Conservation (phyloP, 2,888 invertebrate species). For the Mesoligia furuncula region DNA sequence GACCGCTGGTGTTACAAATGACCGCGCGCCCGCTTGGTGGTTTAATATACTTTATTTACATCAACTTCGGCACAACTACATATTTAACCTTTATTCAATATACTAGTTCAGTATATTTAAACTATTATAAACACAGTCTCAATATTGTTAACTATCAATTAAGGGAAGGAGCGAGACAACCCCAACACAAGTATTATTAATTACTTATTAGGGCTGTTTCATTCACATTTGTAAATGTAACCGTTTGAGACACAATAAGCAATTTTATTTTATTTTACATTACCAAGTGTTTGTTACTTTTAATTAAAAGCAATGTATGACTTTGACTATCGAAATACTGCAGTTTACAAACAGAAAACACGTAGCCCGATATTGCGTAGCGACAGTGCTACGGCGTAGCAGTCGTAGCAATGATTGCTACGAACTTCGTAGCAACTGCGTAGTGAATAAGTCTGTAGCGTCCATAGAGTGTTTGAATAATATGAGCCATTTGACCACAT, state of each 20-base stretch:
- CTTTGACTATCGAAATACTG: neutral
- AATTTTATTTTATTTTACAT: neutral
- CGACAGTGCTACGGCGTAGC: slow-evolving; percentile 26
- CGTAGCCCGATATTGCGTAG: neutral
- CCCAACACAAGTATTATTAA: too few relatives aligned
- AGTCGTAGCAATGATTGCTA: neutral
- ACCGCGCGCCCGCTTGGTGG: too few relatives aligned
- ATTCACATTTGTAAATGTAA: too few relatives aligned
- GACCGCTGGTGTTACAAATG: too few relatives aligned
- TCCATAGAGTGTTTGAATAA: neutral
- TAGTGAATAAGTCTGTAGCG: neutral
- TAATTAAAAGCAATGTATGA: neutral
- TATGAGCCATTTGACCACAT: neutral
- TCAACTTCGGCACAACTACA: neutral
- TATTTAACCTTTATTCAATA: neutral
- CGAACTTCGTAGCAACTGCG: neutral
- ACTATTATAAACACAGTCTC: neutral
- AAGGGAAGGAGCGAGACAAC: too few relatives aligned
- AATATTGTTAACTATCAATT: too few relatives aligned
- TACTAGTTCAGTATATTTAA: too few relatives aligned
- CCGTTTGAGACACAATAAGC: too few relatives aligned
- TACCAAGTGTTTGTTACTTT: neutral
- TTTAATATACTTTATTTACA: neutral
- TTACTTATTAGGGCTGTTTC: too few relatives aligned
- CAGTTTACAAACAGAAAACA: neutral